Percentiles rank a stretch among this genome's conserved stretches.
Evolutionary conservation across 2,113 vertebrate genomes (phyloP).

Genomic region (Dunckerocampus dactyliophorus): DNA sequence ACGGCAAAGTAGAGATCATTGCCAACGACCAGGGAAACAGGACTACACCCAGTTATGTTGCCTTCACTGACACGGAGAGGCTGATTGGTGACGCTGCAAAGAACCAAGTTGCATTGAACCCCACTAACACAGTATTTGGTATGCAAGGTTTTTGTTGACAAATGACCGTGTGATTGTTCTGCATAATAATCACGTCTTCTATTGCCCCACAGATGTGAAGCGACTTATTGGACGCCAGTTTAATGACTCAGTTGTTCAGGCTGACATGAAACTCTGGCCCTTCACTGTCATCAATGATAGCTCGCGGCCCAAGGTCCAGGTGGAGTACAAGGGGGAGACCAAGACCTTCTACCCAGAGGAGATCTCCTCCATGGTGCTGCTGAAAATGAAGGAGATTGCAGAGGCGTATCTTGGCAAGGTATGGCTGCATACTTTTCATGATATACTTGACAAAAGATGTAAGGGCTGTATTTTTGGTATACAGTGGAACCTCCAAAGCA

Average conservation of each 20-base stretch:
- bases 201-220: constrained; percentile 64
- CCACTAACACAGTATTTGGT: constrained; percentile 75
- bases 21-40: constrained; percentile 84
- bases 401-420: constrained; percentile 77
- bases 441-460: background rate
- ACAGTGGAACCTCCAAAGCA: no score
- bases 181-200: background rate
- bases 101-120: constrained; percentile 77
- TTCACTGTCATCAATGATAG: constrained; percentile 68
- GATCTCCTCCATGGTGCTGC: constrained; percentile 76
- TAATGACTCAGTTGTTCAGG: constrained; percentile 70
- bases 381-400: constrained; percentile 75
- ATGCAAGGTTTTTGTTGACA: constrained; percentile 7
- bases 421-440: background rate
- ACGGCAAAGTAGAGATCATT: constrained; percentile 94
- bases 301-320: constrained; percentile 70
- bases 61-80: constrained; percentile 71
- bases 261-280: constrained; percentile 77
- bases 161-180: background rate
- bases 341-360: constrained; percentile 75
- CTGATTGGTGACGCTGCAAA: constrained; percentile 72
- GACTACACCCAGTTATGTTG: constrained; percentile 74
- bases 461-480: background rate
- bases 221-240: constrained; percentile 74
- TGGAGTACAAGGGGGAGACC: constrained; percentile 74